Conservation (phyloP, 92 coral and sea anemone species). For the Zoanthus gigantus region DNA sequence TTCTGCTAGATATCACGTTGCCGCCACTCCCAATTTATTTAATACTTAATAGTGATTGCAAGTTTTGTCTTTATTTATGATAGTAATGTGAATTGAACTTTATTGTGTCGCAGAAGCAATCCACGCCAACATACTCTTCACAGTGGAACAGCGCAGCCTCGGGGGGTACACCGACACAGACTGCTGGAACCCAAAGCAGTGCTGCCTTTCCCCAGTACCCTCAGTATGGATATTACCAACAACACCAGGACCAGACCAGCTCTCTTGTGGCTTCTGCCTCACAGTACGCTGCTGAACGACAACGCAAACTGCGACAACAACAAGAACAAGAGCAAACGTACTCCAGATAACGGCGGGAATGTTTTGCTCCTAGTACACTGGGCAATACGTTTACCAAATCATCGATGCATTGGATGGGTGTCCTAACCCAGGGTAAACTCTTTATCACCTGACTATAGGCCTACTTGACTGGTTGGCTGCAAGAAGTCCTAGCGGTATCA, state of each 20-base stretch:
- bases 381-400: not conserved
- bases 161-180: slow-evolving; percentile 23
- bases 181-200: not conserved
- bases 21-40: too few species aligned
- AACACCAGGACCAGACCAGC: slow-evolving; percentile 81
- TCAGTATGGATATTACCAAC: slow-evolving; percentile 96
- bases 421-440: too few species aligned
- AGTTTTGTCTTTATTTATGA: not conserved
- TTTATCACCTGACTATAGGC: too few species aligned
- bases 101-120: slow-evolving; percentile 27
- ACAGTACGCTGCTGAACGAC: slow-evolving; percentile 65
- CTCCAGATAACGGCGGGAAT: slow-evolving; percentile 52
- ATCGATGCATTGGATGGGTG: not conserved
- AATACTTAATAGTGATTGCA: too few species aligned
- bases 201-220: slow-evolving; percentile 70
- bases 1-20: too few species aligned
- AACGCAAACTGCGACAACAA: slow-evolving; percentile 54
- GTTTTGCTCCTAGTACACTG: slow-evolving; percentile 21
- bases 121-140: slow-evolving; percentile 40
- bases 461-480: too few species aligned
- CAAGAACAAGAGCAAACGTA: slow-evolving; percentile 67
- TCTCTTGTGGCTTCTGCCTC: slow-evolving; percentile 66
- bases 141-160: slow-evolving; percentile 40
- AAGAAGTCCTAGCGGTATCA: too few species aligned
- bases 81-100: not conserved